Base-by-base conservation (phyloP, 2,797 vertebrate genomes). In the Sylvia borin region DNA sequence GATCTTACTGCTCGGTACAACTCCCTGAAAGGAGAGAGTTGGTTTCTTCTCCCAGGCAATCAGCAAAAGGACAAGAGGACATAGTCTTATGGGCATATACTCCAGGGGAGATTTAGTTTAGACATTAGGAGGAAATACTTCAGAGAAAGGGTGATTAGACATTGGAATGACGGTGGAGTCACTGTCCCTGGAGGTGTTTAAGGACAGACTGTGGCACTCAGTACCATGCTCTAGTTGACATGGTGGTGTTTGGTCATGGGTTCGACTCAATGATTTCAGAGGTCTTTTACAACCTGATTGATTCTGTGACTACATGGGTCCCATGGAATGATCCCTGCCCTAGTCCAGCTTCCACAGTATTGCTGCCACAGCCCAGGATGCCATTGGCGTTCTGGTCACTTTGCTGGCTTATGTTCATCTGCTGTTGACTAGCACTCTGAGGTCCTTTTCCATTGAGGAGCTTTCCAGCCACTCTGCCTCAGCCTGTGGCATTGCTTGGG, bases 401-500 rank as follows among this genome's bases (percentile, higher is more conserved):
- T 25, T 58, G 32, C 19, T 82, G 50, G 13, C 27, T 64, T 29
- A 9, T 29, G 24, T 9, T 43, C 32, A 48, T 36, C 43, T 14
- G n/a, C 64, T 45, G 38, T 8, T 26, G 13, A 42, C 11, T 25
- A 60, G 9, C 40, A 16, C 20, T 11, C 10, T 10, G 18, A 36
- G 6, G 16, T 13, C 13, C 13, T 61, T 90, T 54, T 47, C 54
- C 1, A 1, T 1, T 13, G 21, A 9, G 60, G 26, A 54, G 8
- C 5, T 73, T 73, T 42, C 34, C 34, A 42, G 21, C 15, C 21
- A 3, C 25, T 45, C 15, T 32, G 22, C n/a, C 43, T 7, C 8
- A 45, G 43, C 25, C n/a, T 64, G 47, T 32, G 13, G 26, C 0
- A 0, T 22, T 82, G 50, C 38, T 1, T 6, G 7, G 29, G 21